phyloP scores from a whole-genome alignment of 2,888 invertebrate genomes.

The Metellina segmentata region DNA sequence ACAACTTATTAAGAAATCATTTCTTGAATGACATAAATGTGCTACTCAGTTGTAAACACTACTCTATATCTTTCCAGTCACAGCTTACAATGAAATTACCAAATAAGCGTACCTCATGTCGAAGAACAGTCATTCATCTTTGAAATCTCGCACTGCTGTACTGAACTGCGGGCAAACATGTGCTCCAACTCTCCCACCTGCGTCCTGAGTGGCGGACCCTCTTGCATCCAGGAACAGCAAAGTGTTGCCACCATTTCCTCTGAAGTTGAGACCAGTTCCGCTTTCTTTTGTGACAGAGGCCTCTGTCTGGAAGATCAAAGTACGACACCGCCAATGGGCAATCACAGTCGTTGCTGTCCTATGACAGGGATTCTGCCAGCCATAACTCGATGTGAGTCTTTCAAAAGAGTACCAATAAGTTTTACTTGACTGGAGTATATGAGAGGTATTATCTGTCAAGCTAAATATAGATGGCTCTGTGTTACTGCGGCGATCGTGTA shows the following conservation, averaged over 20 bases:
- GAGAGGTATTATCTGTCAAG: no score
- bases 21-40: no score
- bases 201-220: conserved; percentile 39
- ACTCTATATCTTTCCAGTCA: not conserved
- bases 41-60: no score
- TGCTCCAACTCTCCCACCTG: conserved; percentile 57
- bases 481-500: no score
- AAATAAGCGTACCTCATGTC: not conserved
- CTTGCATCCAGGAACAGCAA: conserved; percentile 33
- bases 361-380: conserved; percentile 52
- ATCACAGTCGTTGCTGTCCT: conserved; percentile 54
- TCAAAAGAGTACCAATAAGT: no score
- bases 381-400: conserved; percentile 61
- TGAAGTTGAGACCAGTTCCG: conserved; percentile 34
- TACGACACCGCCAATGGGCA: conserved; percentile 17
- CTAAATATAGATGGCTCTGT: no score
- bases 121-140: not conserved
- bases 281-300: conserved; percentile 43
- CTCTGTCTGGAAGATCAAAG: conserved; percentile 16
- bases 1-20: no score
- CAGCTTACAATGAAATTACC: not conserved
- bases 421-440: no score
- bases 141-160: not conserved
- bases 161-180: not conserved
- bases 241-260: conserved; percentile 62